A percentile compares a stretch with the other conserved stretches of the same genome.
Conservation (phyloP, 1,140 invertebrate species). For the Halesus radiatus region DNA sequence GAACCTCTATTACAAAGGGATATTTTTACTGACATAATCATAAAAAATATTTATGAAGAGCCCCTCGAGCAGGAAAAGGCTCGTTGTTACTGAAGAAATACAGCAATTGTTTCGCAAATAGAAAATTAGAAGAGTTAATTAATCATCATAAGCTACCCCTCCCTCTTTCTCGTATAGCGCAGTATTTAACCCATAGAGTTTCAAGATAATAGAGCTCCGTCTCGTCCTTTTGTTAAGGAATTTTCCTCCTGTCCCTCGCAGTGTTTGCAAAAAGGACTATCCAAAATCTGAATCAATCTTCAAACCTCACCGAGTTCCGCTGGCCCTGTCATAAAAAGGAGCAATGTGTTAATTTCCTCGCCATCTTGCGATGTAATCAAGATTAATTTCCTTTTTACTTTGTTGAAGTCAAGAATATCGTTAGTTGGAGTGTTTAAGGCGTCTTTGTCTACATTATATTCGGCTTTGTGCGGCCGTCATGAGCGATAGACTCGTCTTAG, state of each 20-base stretch:
- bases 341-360: neutral
- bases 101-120: slow-evolving; percentile 6
- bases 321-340: slow-evolving; percentile 12
- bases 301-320: slow-evolving; percentile 10
- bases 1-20: neutral
- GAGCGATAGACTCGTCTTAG: slow-evolving; percentile 38
- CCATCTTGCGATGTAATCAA: neutral
- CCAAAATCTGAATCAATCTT: slow-evolving; percentile 34
- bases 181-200: slow-evolving; percentile 25
- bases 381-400: neutral
- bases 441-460: slow-evolving; percentile 52
- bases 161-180: neutral
- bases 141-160: slow-evolving; percentile 51
- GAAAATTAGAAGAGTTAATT: slow-evolving; percentile 45
- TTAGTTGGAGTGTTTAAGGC: slow-evolving; percentile 31
- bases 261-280: slow-evolving; percentile 37
- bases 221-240: slow-evolving; percentile 44
- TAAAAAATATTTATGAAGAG: neutral
- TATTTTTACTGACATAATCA: neutral
- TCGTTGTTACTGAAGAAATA: neutral
- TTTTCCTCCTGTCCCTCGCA: slow-evolving; percentile 40
- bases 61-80: neutral
- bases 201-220: slow-evolving; percentile 31
- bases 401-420: neutral
- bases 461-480: slow-evolving; percentile 24